These are phyloP conservation scores for Thalpophila matura DNA, from an alignment of 2,888 invertebrate species.

Conservation along the genomic window DNA sequence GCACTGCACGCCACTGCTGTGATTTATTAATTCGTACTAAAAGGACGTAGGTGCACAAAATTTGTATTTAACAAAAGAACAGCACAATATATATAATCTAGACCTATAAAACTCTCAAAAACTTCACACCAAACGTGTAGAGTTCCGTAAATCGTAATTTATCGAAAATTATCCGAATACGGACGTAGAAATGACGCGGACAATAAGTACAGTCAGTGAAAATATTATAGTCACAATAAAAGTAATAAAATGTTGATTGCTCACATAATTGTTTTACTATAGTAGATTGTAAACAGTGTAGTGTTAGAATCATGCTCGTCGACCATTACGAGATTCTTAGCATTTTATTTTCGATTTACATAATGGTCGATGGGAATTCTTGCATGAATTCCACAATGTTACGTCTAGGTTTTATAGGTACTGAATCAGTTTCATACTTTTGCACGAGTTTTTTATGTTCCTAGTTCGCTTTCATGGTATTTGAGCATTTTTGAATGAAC, in stretches of 20 bases:
- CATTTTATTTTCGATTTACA: slow-evolving; percentile 27
- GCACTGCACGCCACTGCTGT: too few relatives aligned
- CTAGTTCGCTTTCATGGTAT: background rate
- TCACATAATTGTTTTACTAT: slow-evolving; percentile 60
- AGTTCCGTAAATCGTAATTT: background rate
- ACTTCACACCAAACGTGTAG: slow-evolving; percentile 4
- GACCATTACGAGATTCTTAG: slow-evolving; percentile 44
- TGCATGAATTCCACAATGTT: slow-evolving; percentile 4
- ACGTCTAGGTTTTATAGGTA: background rate
- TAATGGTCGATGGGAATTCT: background rate
- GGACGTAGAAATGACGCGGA: slow-evolving; percentile 18
- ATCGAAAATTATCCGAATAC: slow-evolving; percentile 49
- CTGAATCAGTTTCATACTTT: slow-evolving; percentile 5
- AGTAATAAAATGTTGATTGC: slow-evolving; percentile 61
- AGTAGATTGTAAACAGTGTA: slow-evolving; percentile 51
- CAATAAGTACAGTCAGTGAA: slow-evolving; percentile 55
- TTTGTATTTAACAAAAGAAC: too few relatives aligned
- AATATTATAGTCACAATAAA: slow-evolving; percentile 54
- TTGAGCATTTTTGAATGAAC: background rate
- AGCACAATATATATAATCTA: too few relatives aligned
- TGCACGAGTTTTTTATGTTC: background rate
- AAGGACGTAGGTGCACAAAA: too few relatives aligned
- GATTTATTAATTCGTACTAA: too few relatives aligned
- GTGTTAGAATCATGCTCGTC: slow-evolving; percentile 48
- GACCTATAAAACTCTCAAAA: background rate